A percentile compares a stretch with the other conserved stretches of the same genome.
Conservation (phyloP, 2,113 vertebrate species). For the Pandion haliaetus region DNA sequence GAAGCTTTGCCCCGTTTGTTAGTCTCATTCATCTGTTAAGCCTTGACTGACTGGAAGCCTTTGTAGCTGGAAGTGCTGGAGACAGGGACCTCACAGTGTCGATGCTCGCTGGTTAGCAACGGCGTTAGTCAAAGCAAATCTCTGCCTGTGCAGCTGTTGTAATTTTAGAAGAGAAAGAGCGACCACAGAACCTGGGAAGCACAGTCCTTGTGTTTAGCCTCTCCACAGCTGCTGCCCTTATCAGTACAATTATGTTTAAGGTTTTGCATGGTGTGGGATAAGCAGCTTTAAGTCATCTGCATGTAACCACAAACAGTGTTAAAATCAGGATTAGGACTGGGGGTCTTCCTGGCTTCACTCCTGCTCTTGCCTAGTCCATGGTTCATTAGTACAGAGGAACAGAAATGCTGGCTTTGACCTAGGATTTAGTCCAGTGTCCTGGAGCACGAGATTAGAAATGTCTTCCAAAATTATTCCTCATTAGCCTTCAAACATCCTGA, state of each 20-base stretch:
- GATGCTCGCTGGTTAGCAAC: background rate
- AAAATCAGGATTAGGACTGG: background rate
- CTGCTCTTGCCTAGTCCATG: background rate
- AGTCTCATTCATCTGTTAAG: background rate
- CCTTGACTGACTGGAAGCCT: background rate
- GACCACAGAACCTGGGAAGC: background rate
- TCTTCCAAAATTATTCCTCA: background rate
- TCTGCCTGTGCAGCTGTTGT: background rate
- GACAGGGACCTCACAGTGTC: background rate
- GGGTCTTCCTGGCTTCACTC: background rate
- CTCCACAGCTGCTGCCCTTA: background rate
- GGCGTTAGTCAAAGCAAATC: background rate
- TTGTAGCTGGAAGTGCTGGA: background rate
- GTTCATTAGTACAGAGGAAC: background rate
- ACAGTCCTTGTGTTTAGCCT: background rate
- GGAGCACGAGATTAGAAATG: background rate
- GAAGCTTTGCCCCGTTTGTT: background rate
- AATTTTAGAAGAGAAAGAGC: background rate
- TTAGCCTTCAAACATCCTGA: background rate
- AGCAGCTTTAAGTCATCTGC: constrained; percentile 4
- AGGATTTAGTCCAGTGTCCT: background rate
- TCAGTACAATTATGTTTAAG: background rate
- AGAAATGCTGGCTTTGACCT: background rate
- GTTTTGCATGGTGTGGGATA: background rate
- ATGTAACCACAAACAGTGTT: background rate